Evolutionary conservation across 2,888 invertebrate species (phyloP).

Genomic region (Pseudococcus viburni): DNA sequence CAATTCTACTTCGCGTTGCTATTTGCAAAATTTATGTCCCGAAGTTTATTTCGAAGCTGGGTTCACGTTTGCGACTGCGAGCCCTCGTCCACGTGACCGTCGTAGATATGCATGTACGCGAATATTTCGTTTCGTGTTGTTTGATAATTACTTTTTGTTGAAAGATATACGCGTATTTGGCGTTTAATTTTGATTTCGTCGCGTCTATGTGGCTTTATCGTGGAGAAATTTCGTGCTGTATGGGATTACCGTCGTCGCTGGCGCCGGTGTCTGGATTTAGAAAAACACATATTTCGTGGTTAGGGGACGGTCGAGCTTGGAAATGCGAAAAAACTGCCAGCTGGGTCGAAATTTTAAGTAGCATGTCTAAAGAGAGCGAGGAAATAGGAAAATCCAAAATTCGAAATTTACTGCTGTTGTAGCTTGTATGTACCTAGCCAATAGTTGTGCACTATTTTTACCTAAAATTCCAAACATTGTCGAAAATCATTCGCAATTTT

Average conservation of each 20-base stretch:
- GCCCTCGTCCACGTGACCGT: not conserved
- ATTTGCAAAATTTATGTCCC: constrained; percentile 32
- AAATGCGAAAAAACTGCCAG: not conserved
- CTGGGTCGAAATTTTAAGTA: not conserved
- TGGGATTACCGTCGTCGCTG: not conserved
- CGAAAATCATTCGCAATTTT: no score
- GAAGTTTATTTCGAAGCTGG: not conserved
- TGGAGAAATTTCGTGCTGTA: not conserved
- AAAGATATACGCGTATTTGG: constrained; percentile 22
- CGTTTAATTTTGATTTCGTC: constrained; percentile 28
- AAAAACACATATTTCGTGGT: not conserved
- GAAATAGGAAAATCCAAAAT: no score
- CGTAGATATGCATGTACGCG: constrained; percentile 10
- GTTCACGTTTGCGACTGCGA: not conserved
- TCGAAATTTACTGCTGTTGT: no score
- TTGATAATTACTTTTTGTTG: constrained; percentile 46
- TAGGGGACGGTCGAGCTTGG: not conserved
- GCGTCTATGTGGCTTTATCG: not conserved
- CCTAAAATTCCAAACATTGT: no score
- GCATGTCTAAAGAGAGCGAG: no score
- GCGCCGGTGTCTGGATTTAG: not conserved
- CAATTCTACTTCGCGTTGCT: not conserved
- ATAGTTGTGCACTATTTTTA: no score
- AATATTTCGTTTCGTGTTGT: constrained; percentile 39
- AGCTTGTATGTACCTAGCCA: no score